Evolutionary conservation across 2,113 vertebrate species (phyloP), one percentile per base, ranked within the genome.

Genomic region (Colius striatus): DNA sequence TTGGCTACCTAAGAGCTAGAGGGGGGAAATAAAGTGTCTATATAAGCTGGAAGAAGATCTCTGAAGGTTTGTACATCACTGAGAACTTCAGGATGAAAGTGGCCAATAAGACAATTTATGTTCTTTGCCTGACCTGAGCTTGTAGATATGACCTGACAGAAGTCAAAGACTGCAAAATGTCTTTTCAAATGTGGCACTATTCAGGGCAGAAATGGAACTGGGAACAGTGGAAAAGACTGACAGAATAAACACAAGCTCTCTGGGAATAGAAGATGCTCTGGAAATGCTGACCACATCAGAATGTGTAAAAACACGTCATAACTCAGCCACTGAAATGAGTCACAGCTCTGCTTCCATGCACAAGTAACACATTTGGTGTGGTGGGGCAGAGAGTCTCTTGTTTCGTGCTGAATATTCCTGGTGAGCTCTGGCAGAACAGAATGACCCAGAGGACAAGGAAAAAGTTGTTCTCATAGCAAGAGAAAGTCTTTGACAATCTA

Each of bases 51-150:
- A 12, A 68, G 43, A 63, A 20, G 20, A 68, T 27, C 13, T 73
- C 60, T 83, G 32, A 62, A 67, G 41, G 55, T 38, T n/a, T 50
- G 47, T 22, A n/a, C 10, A 7, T 62, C 5, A 2, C 43, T 63
- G 20, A 68, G n/a, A 71, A 41, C 26, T 50, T 84, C n/a, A 54
- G 50, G 26, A 36, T 34, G 11, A 17, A 80, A 65, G 36, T 45
- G 20, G 9, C 10, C 25, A 68, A 12, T 38, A 5, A 83, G 5
- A 5, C 6, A 5, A 4, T 47, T 74, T 43, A 32, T 0, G 0
- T 68, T 73, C 32, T 60, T 77, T 74, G 6, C 26, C 78, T 68
- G 58, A 57, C 25, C 17, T 53, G 21, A 70, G 25, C 21, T 20
- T 80, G 45, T 55, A n/a, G 20, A 11, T 70, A 13, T n/a, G 26